Base-by-base conservation (phyloP, 2,797 vertebrate species). In the Crocodylus rhombifer region DNA sequence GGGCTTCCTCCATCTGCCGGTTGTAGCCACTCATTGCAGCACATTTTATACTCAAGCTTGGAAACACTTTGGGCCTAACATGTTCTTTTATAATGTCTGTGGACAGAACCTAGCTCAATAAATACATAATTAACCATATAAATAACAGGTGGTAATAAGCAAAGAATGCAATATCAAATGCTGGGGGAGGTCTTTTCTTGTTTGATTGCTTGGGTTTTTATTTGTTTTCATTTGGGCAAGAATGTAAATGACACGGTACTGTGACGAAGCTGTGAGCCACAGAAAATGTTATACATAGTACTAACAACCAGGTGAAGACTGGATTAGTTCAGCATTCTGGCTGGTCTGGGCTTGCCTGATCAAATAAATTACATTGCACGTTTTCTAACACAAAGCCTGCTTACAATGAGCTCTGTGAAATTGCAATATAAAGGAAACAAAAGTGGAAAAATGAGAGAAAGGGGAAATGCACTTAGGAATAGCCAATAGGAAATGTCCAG, bases 71-170 rank as follows among this genome's bases (percentile, higher is more conserved):
- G 85, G 67, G 79, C 57, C 1, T 5, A 86, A 61, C 83, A 8
- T 80, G 55, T 36, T 78, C 93, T 74, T 86, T 90, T 92, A 28
- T 51, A 16, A 5, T 86, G 64, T 1, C 51, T 92, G 71, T 91
- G 69, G 87, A 89, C 36, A 90, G 84, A 93, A 77, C 42, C 78
- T 90, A 96, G 83, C 65, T 87, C 16, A 92, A 92, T 77, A 25
- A 91, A 86, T 73, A 60, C 71, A n/a, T 60, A 91, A 84, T 15
- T 76, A 79, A 28, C 71, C 57, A 85, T 58, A 87, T 65, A 87
- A 71, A 23, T 65, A 83, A 78, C 90, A 89, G 84, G 82, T 77
- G 85, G 80, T 30, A 15, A 84, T 84, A 81, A 42, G 82, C 73
- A 56, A 2, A 71, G 77, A 84, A 91, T 42, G 33, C 81, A 65